A percentile compares a stretch with the other conserved stretches of the same genome.
Conservation (phyloP, 92 coral and sea anemone species). For the Blastomussa wellsi region DNA sequence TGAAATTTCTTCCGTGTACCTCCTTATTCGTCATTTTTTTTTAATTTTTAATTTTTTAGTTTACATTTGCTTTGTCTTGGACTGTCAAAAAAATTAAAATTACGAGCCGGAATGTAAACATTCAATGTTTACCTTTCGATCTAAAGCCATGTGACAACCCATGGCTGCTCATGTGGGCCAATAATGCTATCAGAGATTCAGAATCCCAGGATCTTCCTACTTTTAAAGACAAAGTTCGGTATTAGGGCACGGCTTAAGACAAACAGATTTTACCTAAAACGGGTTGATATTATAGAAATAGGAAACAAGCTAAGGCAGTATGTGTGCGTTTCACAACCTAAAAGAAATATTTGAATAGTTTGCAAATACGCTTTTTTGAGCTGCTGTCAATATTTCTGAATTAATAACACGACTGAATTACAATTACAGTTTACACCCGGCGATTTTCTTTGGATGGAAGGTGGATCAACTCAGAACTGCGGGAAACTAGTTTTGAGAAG, state of each 20-base stretch:
- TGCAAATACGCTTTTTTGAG: constrained; percentile 18
- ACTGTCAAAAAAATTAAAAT: background rate
- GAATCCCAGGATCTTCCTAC: background rate
- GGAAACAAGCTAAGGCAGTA: constrained; percentile 15
- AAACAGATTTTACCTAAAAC: background rate
- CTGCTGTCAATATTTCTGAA: constrained; percentile 2
- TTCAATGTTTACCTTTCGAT: background rate
- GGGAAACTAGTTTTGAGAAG: background rate
- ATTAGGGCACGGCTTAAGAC: background rate
- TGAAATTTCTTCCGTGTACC: background rate
- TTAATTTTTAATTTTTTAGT: background rate
- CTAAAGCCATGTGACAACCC: background rate
- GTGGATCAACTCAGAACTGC: background rate
- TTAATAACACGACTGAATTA: background rate
- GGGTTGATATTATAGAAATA: background rate
- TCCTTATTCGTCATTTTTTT: background rate
- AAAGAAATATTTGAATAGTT: constrained; percentile 24
- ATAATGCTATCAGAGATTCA: background rate
- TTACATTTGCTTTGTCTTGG: background rate
- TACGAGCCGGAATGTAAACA: constrained; percentile 11
- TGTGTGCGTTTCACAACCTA: background rate
- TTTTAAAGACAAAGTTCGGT: background rate
- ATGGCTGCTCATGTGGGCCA: background rate
- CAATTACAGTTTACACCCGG: background rate
- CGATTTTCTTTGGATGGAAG: background rate